Evolutionary conservation across 2,888 invertebrate genomes (phyloP).

Genomic region (Autographa pulchrina): DNA sequence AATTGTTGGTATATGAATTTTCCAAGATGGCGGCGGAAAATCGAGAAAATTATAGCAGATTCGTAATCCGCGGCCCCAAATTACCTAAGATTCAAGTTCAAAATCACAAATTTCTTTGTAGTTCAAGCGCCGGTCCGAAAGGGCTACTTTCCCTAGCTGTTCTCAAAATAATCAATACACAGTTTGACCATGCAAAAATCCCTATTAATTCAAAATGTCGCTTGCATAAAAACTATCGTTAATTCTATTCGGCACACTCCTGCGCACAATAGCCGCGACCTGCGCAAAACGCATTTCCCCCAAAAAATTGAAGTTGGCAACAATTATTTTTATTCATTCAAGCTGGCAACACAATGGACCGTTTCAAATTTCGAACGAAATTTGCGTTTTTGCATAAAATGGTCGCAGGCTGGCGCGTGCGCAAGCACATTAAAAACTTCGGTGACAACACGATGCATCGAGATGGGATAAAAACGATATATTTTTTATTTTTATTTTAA

Average conservation of each 20-base stretch:
- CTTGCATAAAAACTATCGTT: conserved; percentile 85
- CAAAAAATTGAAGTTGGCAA: conserved; percentile 81
- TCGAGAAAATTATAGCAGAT: too few species aligned
- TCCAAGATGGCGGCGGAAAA: too few species aligned
- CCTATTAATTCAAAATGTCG: conserved; percentile 79
- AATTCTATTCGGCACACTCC: conserved; percentile 81
- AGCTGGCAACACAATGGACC: conserved; percentile 80
- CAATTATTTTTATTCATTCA: conserved; percentile 87
- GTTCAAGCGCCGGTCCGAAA: too few species aligned
- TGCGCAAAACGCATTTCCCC: conserved; percentile 74
- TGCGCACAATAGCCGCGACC: conserved; percentile 70
- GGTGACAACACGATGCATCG: conserved; percentile 62
- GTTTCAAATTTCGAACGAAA: conserved; percentile 89
- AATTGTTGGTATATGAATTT: too few species aligned
- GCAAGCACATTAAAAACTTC: conserved; percentile 73
- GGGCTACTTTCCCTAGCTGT: conserved; percentile 53
- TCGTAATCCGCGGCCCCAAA: too few species aligned
- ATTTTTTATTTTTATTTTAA: not conserved
- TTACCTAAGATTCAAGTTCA: too few species aligned
- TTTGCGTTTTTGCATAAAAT: conserved; percentile 90
- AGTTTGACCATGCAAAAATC: conserved; percentile 79
- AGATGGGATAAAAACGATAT: not conserved
- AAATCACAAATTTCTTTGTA: too few species aligned
- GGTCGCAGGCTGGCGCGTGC: conserved; percentile 82
- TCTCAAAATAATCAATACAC: conserved; percentile 69